These are phyloP conservation scores for Brachionichthys hirsutus DNA, from an alignment of 2,113 vertebrate genomes.

Conservation along the genomic window DNA sequence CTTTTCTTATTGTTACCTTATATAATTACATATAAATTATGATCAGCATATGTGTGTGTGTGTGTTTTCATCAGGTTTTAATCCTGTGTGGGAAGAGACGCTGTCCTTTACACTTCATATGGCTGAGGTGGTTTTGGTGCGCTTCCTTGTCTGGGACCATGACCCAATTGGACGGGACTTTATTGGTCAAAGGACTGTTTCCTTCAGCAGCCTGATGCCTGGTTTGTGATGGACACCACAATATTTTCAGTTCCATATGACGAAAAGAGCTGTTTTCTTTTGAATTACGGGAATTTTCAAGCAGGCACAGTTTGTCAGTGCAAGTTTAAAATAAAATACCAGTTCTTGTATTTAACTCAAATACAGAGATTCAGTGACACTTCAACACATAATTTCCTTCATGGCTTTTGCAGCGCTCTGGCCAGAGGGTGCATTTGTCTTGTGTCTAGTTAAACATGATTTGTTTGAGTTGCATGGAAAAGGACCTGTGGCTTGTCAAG, in stretches of 20 bases:
- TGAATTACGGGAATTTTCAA: constrained; percentile 10
- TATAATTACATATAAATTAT: too few relatives aligned
- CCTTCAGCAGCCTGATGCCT: constrained; percentile 94
- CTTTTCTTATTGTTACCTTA: too few relatives aligned
- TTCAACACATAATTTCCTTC: constrained; percentile 2
- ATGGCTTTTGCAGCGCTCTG: neutral
- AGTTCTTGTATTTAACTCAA: constrained; percentile 16
- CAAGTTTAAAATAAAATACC: constrained; percentile 6
- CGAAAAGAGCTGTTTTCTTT: neutral
- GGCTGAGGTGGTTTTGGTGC: constrained; percentile 91
- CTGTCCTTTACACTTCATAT: constrained; percentile 96
- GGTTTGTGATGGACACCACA: constrained; percentile 85
- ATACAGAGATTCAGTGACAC: constrained; percentile 4
- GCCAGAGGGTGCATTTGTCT: constrained; percentile 20
- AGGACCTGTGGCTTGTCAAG: constrained; percentile 12
- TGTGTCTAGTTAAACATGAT: constrained; percentile 27
- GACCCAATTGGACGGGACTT: constrained; percentile 97
- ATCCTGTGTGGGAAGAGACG: constrained; percentile 98
- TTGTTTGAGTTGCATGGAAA: constrained; percentile 23
- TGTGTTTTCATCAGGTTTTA: constrained; percentile 83
- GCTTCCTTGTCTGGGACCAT: constrained; percentile 98
- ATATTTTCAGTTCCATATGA: constrained; percentile 2
- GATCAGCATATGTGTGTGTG: neutral
- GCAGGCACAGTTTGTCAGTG: constrained; percentile 15
- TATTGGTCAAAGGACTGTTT: constrained; percentile 93